These are phyloP conservation scores for Eurystomus gularis DNA, from an alignment of 2,113 vertebrate species.

Conservation along the genomic window DNA sequence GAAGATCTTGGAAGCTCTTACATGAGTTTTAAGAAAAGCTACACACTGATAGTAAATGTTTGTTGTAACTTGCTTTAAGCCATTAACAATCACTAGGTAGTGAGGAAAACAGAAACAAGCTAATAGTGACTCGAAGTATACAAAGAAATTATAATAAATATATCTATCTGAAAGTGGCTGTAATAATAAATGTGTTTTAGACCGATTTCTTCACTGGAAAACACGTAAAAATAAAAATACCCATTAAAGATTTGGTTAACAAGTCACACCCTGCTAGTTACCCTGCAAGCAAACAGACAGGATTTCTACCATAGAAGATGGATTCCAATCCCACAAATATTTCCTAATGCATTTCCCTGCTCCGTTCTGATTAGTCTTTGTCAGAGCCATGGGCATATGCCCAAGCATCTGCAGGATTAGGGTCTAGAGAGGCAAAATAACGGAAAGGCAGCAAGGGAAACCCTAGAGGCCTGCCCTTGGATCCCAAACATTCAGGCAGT, in stretches of 20 bases:
- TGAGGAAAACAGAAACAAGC: background rate
- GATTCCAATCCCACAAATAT: background rate
- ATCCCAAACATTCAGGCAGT: background rate
- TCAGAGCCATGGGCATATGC: background rate
- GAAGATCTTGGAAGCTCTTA: background rate
- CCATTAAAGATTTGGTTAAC: too few relatives aligned
- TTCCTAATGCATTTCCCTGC: background rate
- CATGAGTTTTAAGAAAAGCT: background rate
- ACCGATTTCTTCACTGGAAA: background rate
- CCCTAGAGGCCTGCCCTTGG: background rate
- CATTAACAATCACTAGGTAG: background rate
- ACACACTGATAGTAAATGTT: background rate
- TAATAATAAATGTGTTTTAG: background rate
- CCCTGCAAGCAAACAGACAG: background rate
- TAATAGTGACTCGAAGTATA: background rate
- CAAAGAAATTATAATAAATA: background rate
- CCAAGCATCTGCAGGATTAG: background rate
- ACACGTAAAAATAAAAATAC: background rate
- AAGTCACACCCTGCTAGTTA: background rate
- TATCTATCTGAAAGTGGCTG: background rate
- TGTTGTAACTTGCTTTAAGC: background rate
- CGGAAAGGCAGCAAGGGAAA: background rate
- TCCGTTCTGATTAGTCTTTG: background rate
- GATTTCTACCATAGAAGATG: background rate
- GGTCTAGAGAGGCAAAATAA: background rate